These are phyloP conservation scores for Calephelis nemesis DNA, from an alignment of 1,140 invertebrate species.

Conservation along the genomic window DNA sequence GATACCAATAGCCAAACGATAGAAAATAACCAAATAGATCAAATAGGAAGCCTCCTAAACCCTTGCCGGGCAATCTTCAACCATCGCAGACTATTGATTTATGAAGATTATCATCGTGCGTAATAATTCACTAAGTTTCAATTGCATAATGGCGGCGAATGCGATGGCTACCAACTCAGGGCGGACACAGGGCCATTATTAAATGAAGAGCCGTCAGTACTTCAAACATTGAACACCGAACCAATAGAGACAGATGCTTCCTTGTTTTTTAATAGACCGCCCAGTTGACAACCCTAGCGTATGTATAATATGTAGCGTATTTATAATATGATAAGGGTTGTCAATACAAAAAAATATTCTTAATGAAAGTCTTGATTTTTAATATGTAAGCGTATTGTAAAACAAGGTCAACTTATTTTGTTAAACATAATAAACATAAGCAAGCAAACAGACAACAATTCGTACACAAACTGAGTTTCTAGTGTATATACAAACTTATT, in stretches of 20 bases:
- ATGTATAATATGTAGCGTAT: too few relatives aligned
- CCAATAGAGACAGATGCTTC: not conserved
- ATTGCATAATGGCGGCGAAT: slow-evolving; percentile 75
- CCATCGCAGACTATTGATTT: slow-evolving; percentile 64
- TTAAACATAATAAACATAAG: too few relatives aligned
- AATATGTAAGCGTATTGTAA: too few relatives aligned
- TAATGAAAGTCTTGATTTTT: too few relatives aligned
- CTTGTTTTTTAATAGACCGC: not conserved
- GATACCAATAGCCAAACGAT: not conserved
- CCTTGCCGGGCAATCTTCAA: slow-evolving; percentile 15
- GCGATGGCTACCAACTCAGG: slow-evolving; percentile 63
- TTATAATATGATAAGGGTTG: too few relatives aligned
- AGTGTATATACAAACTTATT: too few relatives aligned
- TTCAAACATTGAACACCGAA: slow-evolving; percentile 37
- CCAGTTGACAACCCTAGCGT: too few relatives aligned
- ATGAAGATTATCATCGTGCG: slow-evolving; percentile 75
- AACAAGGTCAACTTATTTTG: too few relatives aligned
- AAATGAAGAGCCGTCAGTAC: slow-evolving; percentile 67
- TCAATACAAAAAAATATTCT: too few relatives aligned
- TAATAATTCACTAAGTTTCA: slow-evolving; percentile 79
- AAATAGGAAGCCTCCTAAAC: not conserved
- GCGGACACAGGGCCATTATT: slow-evolving; percentile 69
- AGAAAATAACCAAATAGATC: slow-evolving; percentile 13
- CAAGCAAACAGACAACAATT: too few relatives aligned
- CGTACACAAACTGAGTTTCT: too few relatives aligned